A percentile compares a stretch with the other conserved stretches of the same genome.
Conservation (phyloP, 2,113 vertebrate species). For the Elaphurus davidianus region DNA sequence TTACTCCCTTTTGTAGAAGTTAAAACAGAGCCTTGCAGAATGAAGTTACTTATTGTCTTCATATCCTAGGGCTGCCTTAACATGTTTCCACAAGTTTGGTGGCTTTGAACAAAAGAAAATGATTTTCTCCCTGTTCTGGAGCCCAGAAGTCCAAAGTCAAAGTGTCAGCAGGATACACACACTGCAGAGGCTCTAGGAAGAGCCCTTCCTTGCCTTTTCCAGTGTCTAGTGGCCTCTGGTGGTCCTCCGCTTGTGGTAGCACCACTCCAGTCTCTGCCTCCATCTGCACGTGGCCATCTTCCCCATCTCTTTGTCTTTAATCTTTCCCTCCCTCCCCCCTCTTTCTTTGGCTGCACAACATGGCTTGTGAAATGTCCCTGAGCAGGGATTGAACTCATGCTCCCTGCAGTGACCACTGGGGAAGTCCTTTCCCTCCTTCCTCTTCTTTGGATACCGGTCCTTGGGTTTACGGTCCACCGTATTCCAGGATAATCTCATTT, state of each 20-base stretch:
- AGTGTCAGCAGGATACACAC: too few relatives aligned
- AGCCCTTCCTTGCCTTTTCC: background rate
- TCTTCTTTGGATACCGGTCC: background rate
- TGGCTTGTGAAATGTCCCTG: background rate
- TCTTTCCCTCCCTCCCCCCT: background rate
- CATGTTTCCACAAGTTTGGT: background rate
- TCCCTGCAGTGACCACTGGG: background rate
- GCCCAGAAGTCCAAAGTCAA: background rate
- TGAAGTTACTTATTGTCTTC: background rate
- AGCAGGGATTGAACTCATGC: background rate
- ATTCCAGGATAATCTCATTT: background rate
- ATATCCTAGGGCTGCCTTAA: background rate
- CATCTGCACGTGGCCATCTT: rapidly evolving
- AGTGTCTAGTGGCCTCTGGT: background rate
- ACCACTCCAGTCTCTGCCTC: background rate
- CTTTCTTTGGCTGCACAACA: background rate
- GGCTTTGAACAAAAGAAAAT: background rate
- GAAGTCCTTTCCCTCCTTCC: background rate
- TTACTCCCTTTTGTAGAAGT: background rate
- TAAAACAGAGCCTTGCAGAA: background rate
- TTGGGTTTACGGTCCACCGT: background rate
- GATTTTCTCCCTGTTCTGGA: background rate
- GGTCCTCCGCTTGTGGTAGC: background rate
- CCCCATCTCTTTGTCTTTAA: background rate
- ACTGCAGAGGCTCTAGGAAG: background rate